Conservation (phyloP, 2,888 invertebrate genomes). For the Litoditis marina region DNA sequence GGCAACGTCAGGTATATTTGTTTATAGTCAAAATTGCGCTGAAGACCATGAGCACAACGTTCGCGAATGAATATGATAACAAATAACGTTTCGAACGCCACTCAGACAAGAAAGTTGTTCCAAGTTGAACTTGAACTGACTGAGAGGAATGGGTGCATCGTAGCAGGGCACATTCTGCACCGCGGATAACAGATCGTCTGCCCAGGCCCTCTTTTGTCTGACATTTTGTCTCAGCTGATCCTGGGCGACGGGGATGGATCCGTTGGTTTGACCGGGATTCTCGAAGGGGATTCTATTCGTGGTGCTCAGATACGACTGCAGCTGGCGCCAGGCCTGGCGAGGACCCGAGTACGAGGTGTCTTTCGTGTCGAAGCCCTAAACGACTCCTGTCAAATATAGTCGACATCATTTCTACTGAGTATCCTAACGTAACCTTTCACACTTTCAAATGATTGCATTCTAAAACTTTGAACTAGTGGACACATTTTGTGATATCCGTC, state of each 20-base stretch:
- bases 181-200: conserved; percentile 53
- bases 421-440: too few relatives aligned
- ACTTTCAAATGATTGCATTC: too few relatives aligned
- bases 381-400: too few relatives aligned
- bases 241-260: neutral
- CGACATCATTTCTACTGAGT: too few relatives aligned
- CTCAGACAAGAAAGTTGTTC: too few relatives aligned
- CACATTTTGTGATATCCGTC: too few relatives aligned
- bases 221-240: neutral
- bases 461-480: too few relatives aligned
- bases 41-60: neutral
- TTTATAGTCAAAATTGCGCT: too few relatives aligned
- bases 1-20: too few relatives aligned
- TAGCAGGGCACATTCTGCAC: conserved; percentile 56
- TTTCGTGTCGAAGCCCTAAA: conserved; percentile 60
- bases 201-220: conserved; percentile 42
- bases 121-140: conserved; percentile 29
- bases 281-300: conserved; percentile 47
- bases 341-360: conserved; percentile 51
- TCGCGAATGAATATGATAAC: neutral
- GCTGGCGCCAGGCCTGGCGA: conserved; percentile 52
- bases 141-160: conserved; percentile 56
- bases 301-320: conserved; percentile 41
- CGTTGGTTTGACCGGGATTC: conserved; percentile 16
- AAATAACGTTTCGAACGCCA: neutral